phyloP scores from a whole-genome alignment of 2,113 vertebrate genomes.

The Lipotes vexillifer region DNA sequence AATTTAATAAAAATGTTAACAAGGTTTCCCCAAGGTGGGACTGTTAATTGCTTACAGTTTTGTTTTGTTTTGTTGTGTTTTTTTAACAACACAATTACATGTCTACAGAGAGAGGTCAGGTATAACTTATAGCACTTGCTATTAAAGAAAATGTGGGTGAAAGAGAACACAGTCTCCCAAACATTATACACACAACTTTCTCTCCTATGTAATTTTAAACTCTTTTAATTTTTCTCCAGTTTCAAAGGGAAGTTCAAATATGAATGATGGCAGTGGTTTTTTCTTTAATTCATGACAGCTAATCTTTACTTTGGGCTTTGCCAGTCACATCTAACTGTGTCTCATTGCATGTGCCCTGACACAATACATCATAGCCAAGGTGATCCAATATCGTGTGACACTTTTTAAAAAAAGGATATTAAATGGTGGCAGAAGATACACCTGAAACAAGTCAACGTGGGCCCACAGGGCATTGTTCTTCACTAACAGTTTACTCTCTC shows the following conservation, averaged over 20 bases:
- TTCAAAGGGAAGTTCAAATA: constrained; percentile 19
- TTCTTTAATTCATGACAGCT: constrained; percentile 61
- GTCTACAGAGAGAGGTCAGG: constrained; percentile 54
- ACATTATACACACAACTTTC: not conserved
- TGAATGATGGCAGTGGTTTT: not conserved
- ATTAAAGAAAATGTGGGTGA: not conserved
- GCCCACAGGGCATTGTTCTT: constrained; percentile 31
- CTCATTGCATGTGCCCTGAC: constrained; percentile 3
- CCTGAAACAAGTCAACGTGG: not conserved
- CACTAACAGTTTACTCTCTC: constrained; percentile 48
- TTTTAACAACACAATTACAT: constrained; percentile 59
- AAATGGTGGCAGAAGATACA: constrained; percentile 35
- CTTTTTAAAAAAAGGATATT: constrained; percentile 61
- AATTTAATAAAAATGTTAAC: constrained; percentile 76
- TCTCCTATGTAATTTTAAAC: constrained; percentile 27
- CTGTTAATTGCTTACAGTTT: constrained; percentile 63
- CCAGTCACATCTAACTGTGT: constrained; percentile 31
- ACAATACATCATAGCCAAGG: constrained; percentile 18
- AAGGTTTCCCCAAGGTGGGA: constrained; percentile 66
- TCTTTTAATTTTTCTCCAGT: constrained; percentile 29
- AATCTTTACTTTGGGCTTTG: constrained; percentile 46
- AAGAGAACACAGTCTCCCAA: not conserved
- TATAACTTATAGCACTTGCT: constrained; percentile 19
- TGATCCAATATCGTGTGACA: constrained; percentile 57
- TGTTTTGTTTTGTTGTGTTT: constrained; percentile 25